These are phyloP conservation scores for Heptranchias perlo DNA, from an alignment of 2,113 vertebrate genomes.

Conservation along the genomic window DNA sequence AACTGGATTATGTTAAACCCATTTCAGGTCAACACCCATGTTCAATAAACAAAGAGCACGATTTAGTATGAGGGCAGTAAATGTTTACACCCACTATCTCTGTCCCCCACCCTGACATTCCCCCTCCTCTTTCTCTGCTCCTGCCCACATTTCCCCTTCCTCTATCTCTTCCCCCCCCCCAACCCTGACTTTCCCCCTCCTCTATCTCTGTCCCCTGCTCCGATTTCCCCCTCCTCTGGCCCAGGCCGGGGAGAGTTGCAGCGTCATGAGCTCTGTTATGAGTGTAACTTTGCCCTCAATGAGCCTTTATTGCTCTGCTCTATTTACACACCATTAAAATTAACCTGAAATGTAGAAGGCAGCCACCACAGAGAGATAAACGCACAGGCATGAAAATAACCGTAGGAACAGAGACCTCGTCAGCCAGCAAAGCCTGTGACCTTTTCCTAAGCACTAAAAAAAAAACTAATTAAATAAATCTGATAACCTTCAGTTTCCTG, in stretches of 20 bases:
- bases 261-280: background rate
- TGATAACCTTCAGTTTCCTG: background rate
- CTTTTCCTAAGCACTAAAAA: background rate
- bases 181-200: background rate
- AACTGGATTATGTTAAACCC: background rate
- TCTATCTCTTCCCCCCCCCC: background rate
- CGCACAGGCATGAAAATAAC: background rate
- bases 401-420: background rate
- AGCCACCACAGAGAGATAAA: background rate
- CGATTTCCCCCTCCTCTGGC: background rate
- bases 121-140: background rate
- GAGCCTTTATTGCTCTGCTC: background rate
- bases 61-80: background rate
- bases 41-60: background rate
- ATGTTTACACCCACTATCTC: background rate
- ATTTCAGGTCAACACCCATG: background rate
- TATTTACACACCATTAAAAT: background rate
- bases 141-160: too few species aligned
- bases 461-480: constrained; percentile 29
- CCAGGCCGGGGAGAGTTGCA: background rate
- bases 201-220: background rate
- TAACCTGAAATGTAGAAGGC: background rate
- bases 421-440: background rate
- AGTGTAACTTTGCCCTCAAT: background rate
- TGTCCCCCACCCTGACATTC: background rate